Evolutionary conservation across 2,797 vertebrate genomes (phyloP).

Genomic region (Hypotaenidia okinawae): DNA sequence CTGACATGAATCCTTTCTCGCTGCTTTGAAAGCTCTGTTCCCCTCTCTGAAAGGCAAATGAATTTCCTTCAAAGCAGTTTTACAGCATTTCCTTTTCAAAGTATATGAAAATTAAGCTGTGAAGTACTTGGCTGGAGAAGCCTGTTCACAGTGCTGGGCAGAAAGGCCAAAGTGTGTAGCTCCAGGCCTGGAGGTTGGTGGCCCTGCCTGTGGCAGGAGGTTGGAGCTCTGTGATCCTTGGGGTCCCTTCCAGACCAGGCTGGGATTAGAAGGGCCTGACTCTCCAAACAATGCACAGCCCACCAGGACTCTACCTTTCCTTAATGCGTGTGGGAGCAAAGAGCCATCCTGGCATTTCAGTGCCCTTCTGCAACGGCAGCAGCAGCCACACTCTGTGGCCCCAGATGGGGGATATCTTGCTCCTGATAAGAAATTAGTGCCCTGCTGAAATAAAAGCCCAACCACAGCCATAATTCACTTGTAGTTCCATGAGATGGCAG

Average conservation of each 20-base stretch:
- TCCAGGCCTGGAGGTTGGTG: too few relatives aligned
- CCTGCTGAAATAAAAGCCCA: neutral
- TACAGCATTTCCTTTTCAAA: neutral
- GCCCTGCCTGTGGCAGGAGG: too few relatives aligned
- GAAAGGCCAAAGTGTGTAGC: neutral
- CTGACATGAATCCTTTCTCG: constrained; percentile 51
- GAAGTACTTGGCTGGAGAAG: constrained; percentile 8
- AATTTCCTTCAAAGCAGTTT: constrained; percentile 30
- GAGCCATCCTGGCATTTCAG: neutral
- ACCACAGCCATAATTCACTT: neutral
- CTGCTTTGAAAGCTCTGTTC: neutral
- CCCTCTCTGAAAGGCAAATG: constrained; percentile 52
- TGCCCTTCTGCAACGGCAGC: neutral
- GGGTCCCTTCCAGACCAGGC: too few relatives aligned
- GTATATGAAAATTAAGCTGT: constrained; percentile 1
- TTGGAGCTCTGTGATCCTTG: too few relatives aligned
- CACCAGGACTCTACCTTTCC: neutral
- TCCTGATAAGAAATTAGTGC: neutral
- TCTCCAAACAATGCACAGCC: neutral
- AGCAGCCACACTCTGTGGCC: neutral
- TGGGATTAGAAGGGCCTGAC: neutral
- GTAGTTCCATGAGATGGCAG: constrained; percentile 71
- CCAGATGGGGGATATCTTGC: neutral
- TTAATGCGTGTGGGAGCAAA: neutral
- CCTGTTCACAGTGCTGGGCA: neutral